Percentiles rank a stretch among this genome's conserved stretches.
Evolutionary conservation across 2,113 vertebrate species (phyloP).

Genomic region (Sphaerodactylus townsendi): DNA sequence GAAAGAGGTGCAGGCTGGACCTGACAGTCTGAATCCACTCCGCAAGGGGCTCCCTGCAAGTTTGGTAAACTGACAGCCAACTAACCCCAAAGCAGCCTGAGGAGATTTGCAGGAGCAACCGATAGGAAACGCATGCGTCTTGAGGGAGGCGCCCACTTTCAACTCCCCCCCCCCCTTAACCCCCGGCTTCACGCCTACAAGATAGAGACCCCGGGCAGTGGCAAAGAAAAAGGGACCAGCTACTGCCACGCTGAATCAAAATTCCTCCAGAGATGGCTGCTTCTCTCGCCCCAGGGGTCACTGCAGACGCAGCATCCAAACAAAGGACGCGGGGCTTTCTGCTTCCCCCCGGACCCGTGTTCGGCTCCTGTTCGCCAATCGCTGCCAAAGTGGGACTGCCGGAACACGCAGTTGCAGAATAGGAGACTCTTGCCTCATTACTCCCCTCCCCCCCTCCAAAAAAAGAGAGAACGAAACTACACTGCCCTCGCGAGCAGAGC

Average conservation of each 20-base stretch:
- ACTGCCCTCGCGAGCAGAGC: no score
- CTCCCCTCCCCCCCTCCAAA: not conserved
- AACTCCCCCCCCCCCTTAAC: not conserved
- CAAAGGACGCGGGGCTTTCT: constrained; percentile 8
- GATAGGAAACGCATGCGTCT: not conserved
- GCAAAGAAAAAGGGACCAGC: constrained; percentile 68
- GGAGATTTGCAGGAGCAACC: constrained; percentile 7
- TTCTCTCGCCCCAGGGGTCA: constrained; percentile 24
- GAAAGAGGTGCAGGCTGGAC: not conserved
- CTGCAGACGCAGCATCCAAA: constrained; percentile 12
- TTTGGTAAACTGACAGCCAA: constrained; percentile 21
- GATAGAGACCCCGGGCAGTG: constrained; percentile 43
- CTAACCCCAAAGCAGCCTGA: constrained; percentile 7
- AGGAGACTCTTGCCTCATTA: no score
- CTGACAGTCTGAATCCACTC: constrained; percentile 7
- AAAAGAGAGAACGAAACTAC: not conserved
- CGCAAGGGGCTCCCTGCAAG: not conserved
- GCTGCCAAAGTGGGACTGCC: not conserved
- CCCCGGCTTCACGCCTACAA: not conserved
- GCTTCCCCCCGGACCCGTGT: not conserved
- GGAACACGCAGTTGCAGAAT: not conserved
- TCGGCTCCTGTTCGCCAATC: not conserved
- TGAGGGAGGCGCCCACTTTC: not conserved
- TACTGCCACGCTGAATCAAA: constrained; percentile 34
- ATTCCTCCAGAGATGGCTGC: constrained; percentile 36